Evolutionary conservation across 2,113 vertebrate genomes (phyloP).

Genomic region (Coracopsis vasa): DNA sequence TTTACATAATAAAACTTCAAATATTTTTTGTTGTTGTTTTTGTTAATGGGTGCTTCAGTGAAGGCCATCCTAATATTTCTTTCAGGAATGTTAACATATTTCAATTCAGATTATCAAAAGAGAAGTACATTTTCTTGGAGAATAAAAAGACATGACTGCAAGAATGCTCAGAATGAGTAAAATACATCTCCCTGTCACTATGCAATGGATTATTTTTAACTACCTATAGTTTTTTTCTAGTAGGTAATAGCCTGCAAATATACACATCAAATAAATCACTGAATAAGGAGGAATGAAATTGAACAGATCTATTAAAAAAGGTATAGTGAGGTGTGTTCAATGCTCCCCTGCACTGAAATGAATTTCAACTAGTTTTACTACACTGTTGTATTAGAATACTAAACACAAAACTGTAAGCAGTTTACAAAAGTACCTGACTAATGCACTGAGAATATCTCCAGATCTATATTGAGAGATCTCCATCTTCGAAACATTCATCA

Average conservation of each 20-base stretch:
- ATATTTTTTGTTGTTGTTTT: background rate
- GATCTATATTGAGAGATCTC: background rate
- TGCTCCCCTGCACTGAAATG: background rate
- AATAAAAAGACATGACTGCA: background rate
- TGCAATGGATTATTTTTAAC: background rate
- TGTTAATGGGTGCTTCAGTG: background rate
- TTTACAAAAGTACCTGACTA: background rate
- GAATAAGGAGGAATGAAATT: slow-evolving; percentile 9
- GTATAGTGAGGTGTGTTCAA: background rate
- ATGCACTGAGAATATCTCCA: background rate
- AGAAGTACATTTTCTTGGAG: background rate
- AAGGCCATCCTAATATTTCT: background rate
- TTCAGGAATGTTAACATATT: background rate
- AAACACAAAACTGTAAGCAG: background rate
- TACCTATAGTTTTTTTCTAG: background rate
- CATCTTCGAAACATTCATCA: background rate
- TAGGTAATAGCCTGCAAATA: background rate
- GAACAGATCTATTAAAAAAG: background rate
- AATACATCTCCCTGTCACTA: slow-evolving; percentile 23
- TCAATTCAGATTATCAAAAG: background rate
- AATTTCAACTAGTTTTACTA: background rate
- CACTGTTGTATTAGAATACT: background rate
- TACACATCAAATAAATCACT: background rate
- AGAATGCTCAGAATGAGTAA: background rate
- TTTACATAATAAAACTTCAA: background rate